These are phyloP conservation scores for Catharus ustulatus DNA, from an alignment of 2,797 vertebrate genomes.

Conservation along the genomic window DNA sequence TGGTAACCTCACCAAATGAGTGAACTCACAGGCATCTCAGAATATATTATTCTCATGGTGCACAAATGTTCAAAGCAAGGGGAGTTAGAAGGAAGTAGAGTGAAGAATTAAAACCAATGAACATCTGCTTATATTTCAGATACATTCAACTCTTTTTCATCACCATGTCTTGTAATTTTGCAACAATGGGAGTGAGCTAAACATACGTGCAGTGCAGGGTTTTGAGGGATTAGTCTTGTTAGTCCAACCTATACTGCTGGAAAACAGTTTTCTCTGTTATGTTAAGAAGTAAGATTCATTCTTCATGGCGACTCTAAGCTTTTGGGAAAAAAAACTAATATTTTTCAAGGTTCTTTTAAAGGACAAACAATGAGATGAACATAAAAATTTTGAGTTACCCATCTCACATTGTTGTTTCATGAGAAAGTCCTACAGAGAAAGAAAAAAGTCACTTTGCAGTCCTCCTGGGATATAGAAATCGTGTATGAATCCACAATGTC, in stretches of 20 bases:
- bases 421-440: background rate
- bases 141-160: background rate
- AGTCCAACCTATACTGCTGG: background rate
- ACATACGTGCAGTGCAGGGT: background rate
- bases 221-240: background rate
- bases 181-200: background rate
- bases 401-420: background rate
- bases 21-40: background rate
- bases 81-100: background rate
- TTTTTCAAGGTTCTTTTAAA: constrained; percentile 2
- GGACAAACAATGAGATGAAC: background rate
- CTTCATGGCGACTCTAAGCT: background rate
- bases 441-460: constrained; percentile 44
- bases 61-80: background rate
- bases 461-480: background rate
- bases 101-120: background rate
- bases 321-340: background rate
- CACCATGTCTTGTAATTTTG: background rate
- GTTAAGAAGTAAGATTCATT: background rate
- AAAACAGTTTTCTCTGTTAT: background rate
- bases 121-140: background rate
- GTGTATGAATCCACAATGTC: constrained; percentile 18
- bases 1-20: background rate
- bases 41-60: background rate
- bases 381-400: background rate